Evolutionary conservation across 2,113 vertebrate genomes (phyloP), one percentile per base, ranked within the genome.

Genomic region (Addax nasomaculatus): DNA sequence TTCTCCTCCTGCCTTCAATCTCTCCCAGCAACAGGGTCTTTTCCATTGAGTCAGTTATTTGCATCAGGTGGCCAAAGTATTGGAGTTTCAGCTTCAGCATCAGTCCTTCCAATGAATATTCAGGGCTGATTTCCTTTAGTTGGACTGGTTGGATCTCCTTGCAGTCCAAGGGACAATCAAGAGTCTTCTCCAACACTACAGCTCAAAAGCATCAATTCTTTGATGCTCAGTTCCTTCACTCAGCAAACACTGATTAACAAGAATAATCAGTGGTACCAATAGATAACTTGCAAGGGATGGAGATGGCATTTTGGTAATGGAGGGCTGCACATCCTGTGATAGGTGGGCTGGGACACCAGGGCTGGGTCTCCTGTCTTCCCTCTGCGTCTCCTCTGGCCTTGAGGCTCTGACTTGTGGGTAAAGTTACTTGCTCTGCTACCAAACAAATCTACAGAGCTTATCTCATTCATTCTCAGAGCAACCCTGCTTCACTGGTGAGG

Each of bases 361-460:
- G 49, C 21, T 30, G 12, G 88, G 60, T 33, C 53, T 55, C 57
- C 60, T 21, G 21, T 57, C 2, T 57, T 15, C 19, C 23, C 16
- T 30, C 2, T 2, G 17, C 15, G 0, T 29, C 53, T 36, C 16
- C n/a, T 51, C 25, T 21, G 21, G 23, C 3, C 29, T 6, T 0
- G 0, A 53, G 62, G n/a, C 90, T 55, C 9, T 95, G 76, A 47
- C 29, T 60, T 79, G 29, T 21, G 39, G 79, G 14, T 60, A 49
- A 62, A 33, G 81, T 39, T 21, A 88, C 49, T 36, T 36, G 29
- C 73, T 85, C 55, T 93, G 60, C 30, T 51, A 10, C 45, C 16
- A 45, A 23, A 19, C 29, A 62, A 6, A 73, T 57, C 47, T 16
- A 4, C 2, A 4, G 25, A 9, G 39, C 23, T 85, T 36, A 7